Evolutionary conservation across 1,140 invertebrate species (phyloP).

Genomic region (Oscheius sp.): DNA sequence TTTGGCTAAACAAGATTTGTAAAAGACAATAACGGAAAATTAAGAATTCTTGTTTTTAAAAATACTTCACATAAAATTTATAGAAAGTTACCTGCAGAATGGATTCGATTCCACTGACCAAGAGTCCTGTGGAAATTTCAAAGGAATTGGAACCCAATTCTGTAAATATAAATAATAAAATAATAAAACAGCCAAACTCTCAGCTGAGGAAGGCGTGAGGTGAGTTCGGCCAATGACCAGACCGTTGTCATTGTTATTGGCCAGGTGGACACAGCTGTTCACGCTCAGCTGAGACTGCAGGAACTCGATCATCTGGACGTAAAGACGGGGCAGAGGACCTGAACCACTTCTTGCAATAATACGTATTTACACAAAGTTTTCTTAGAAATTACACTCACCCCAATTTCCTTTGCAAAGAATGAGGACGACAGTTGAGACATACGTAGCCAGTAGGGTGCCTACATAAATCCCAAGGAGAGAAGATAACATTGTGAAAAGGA

Average conservation of each 20-base stretch:
- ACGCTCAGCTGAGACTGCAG: conserved; percentile 8
- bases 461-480: no score
- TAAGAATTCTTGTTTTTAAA: neutral
- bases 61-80: neutral
- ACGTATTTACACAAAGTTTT: no score
- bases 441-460: no score
- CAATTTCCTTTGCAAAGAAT: no score
- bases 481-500: no score
- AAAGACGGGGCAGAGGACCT: conserved; percentile 9
- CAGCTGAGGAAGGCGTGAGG: neutral
- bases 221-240: neutral
- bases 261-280: no score
- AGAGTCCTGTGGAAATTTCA: neutral
- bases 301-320: conserved; percentile 11
- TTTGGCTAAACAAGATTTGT: neutral
- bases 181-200: neutral
- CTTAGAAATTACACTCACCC: no score
- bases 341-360: no score
- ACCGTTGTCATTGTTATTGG: conserved; percentile 21
- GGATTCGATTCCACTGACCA: conserved; percentile 5
- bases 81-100: conserved; percentile 24
- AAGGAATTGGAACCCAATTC: neutral
- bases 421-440: no score
- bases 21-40: neutral
- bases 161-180: neutral